Evolutionary conservation across 2,888 invertebrate species (phyloP).

Genomic region (Rotaria socialis): DNA sequence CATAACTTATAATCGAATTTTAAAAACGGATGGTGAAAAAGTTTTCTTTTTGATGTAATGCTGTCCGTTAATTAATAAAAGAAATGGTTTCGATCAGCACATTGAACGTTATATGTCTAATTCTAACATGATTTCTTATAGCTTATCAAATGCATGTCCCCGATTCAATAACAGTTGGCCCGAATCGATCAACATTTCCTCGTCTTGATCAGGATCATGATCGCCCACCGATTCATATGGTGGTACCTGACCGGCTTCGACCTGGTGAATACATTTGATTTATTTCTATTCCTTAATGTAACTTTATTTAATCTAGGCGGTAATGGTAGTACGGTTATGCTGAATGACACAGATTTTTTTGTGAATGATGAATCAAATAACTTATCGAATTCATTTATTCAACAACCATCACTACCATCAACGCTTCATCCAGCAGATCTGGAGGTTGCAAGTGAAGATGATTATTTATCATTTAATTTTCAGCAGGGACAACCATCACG

Average conservation of each 20-base stretch:
- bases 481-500: not conserved
- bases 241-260: not conserved
- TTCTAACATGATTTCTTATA: not conserved
- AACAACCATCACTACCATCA: constrained; percentile 1
- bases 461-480: not conserved
- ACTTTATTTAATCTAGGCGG: not conserved
- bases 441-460: not conserved
- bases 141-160: constrained; percentile 35
- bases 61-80: no score
- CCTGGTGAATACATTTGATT: not conserved
- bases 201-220: not conserved
- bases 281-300: not conserved
- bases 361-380: not conserved
- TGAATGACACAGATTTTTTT: not conserved
- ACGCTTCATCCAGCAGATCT: not conserved
- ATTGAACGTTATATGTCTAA: no score
- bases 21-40: no score
- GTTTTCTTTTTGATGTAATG: no score
- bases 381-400: not conserved
- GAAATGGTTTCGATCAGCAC: no score
- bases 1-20: no score
- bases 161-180: not conserved
- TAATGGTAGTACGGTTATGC: not conserved
- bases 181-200: not conserved
- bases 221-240: not conserved